These are phyloP conservation scores for Danio albolineatus DNA, from an alignment of 2,797 vertebrate species.

Conservation along the genomic window DNA sequence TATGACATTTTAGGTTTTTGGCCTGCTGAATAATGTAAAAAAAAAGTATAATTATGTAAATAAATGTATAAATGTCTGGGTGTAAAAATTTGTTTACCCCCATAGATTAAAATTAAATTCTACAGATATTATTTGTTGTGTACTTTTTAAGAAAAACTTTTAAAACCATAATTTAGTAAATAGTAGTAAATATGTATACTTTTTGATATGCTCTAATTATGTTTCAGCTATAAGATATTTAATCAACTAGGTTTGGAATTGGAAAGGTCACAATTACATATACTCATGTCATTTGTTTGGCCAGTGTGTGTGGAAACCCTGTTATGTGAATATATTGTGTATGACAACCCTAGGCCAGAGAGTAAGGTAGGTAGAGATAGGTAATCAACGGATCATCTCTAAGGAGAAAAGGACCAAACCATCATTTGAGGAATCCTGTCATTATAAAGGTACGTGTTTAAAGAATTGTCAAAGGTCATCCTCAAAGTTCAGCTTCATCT, in stretches of 20 bases:
- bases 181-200: not conserved
- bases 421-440: not conserved
- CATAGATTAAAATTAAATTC: too few species aligned
- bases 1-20: not conserved
- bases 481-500: not conserved
- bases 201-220: not conserved
- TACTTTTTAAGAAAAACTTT: not conserved
- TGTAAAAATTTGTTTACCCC: too few species aligned
- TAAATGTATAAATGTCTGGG: too few species aligned
- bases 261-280: not conserved
- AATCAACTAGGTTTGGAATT: not conserved
- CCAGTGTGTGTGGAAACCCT: not conserved
- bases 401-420: not conserved
- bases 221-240: not conserved
- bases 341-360: not conserved
- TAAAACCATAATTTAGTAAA: not conserved
- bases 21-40: not conserved
- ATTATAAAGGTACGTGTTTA: not conserved
- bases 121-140: not conserved
- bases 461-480: not conserved
- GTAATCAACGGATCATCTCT: not conserved
- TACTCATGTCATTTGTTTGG: not conserved
- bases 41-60: too few species aligned
- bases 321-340: not conserved
- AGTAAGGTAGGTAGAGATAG: not conserved